Evolutionary conservation across 2,888 invertebrate genomes (phyloP).

Genomic region (Panopea generosa): DNA sequence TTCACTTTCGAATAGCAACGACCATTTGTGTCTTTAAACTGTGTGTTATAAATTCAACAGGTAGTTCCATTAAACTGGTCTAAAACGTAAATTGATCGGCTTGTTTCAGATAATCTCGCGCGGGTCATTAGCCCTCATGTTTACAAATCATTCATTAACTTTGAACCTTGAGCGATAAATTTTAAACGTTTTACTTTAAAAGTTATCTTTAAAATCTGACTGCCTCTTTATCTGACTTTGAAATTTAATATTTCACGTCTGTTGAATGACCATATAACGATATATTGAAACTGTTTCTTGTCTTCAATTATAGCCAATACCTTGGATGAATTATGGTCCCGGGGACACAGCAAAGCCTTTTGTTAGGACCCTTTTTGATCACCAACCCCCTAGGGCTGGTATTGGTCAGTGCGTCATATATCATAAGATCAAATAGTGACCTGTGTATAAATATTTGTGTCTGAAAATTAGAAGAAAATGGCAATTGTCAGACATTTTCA

Average conservation of each 20-base stretch:
- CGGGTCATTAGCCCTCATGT: too few relatives aligned
- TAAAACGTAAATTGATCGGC: too few relatives aligned
- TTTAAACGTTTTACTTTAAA: background rate
- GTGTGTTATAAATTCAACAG: too few relatives aligned
- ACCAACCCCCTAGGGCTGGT: slow-evolving; percentile 9
- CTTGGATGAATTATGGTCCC: too few relatives aligned
- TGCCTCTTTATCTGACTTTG: slow-evolving; percentile 8
- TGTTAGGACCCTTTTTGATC: slow-evolving; percentile 8
- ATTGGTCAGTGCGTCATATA: background rate
- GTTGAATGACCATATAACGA: slow-evolving; percentile 24
- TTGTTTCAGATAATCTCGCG: too few relatives aligned
- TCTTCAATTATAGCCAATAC: slow-evolving; percentile 10
- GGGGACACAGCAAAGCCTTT: slow-evolving; percentile 5
- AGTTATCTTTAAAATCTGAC: slow-evolving; percentile 1
- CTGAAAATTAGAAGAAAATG: too few relatives aligned
- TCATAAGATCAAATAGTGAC: background rate
- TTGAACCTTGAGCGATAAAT: slow-evolving; percentile 7
- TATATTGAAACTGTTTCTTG: slow-evolving; percentile 13
- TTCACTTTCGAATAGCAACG: too few relatives aligned
- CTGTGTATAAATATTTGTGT: too few relatives aligned
- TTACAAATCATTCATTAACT: background rate
- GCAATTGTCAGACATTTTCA: slow-evolving; percentile 14
- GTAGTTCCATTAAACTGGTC: too few relatives aligned
- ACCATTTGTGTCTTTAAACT: too few relatives aligned
- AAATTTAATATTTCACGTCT: slow-evolving; percentile 8